Conservation (phyloP, 2,888 invertebrate genomes). For the Hydrotaea cyrtoneurina region DNA sequence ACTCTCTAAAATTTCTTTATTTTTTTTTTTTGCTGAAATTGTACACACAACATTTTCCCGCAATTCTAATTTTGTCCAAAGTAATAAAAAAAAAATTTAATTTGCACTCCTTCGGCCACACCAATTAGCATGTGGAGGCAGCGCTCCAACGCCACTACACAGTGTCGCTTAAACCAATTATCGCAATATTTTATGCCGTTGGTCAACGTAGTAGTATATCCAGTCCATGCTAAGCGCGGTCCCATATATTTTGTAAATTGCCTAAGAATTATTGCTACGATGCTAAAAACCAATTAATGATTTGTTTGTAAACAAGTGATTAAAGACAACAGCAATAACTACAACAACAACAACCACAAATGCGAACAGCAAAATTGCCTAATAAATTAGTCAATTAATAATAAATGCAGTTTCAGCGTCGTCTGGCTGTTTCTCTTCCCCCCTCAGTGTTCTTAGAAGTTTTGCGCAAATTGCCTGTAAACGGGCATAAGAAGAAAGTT, state of each 20-base stretch:
- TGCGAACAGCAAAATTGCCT: constrained; percentile 26
- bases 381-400: constrained; percentile 40
- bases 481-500: too few species aligned
- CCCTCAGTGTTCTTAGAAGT: background rate
- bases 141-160: background rate
- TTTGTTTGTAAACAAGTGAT: constrained; percentile 55
- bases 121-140: background rate
- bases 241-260: constrained; percentile 45
- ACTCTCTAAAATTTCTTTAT: too few species aligned
- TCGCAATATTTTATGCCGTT: constrained; percentile 15
- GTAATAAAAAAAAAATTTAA: constrained; percentile 23
- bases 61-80: background rate
- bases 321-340: constrained; percentile 12
- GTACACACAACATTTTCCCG: background rate
- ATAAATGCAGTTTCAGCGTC: background rate
- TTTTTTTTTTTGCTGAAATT: background rate
- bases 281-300: constrained; percentile 52
- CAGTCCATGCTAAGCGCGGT: background rate
- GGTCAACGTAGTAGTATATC: background rate
- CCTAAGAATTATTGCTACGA: constrained; percentile 52
- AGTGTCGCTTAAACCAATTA: constrained; percentile 46
- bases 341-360: background rate
- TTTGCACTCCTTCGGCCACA: background rate
- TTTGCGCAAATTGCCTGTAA: background rate
- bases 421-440: background rate